phyloP scores from a whole-genome alignment of 1,140 invertebrate genomes.

The Augochlora pura region DNA sequence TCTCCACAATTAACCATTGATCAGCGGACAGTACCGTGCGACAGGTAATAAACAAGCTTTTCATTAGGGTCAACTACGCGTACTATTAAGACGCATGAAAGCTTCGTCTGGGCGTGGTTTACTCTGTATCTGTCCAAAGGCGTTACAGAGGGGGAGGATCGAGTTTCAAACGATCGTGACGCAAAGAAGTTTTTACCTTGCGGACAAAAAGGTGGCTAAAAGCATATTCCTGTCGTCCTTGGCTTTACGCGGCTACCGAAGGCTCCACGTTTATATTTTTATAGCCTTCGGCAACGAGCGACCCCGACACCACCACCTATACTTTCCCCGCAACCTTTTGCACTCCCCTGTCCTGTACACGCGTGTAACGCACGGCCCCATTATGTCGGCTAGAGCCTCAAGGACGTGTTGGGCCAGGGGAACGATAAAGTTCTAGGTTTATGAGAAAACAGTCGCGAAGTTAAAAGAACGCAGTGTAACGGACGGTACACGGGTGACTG shows the following conservation, averaged over 20 bases:
- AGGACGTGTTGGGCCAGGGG: conserved; percentile 31
- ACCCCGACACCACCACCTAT: conserved; percentile 44
- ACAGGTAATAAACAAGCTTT: conserved; percentile 1
- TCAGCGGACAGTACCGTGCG: neutral
- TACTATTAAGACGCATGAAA: neutral
- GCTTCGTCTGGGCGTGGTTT: conserved; percentile 7
- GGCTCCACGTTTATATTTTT: conserved; percentile 65
- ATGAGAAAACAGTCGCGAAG: conserved; percentile 58
- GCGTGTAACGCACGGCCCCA: conserved; percentile 26
- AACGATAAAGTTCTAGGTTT: conserved; percentile 59
- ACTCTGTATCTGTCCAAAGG: conserved; percentile 15
- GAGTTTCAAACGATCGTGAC: conserved; percentile 45
- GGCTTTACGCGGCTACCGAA: conserved; percentile 60
- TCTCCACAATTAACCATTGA: neutral
- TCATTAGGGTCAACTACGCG: neutral
- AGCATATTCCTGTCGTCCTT: conserved; percentile 72
- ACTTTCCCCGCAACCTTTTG: conserved; percentile 50
- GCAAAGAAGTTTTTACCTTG: conserved; percentile 45
- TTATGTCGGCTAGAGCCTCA: conserved; percentile 16
- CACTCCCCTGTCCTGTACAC: conserved; percentile 15
- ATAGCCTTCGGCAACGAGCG: conserved; percentile 52
- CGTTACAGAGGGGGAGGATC: conserved; percentile 20
- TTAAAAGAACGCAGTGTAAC: conserved; percentile 14
- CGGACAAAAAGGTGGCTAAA: conserved; percentile 65
- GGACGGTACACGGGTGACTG: conserved; percentile 30